Base-by-base conservation (phyloP, 2,113 vertebrate species). In the Colinus virginianus region DNA sequence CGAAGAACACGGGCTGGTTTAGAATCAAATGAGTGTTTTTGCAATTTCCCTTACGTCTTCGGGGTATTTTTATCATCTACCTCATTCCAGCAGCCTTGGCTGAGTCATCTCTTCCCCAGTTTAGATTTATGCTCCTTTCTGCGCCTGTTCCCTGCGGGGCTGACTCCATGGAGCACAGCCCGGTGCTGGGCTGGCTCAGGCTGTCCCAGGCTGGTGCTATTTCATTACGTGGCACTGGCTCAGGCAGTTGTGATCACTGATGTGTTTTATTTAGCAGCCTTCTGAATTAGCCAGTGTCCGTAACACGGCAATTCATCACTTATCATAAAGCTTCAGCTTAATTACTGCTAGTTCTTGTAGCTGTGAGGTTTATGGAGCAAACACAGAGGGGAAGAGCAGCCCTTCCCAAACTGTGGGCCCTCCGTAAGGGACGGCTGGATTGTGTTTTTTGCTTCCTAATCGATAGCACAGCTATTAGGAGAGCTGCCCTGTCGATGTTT, bases 31-130 rank as follows among this genome's bases (percentile, higher is more conserved):
- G 22, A 45, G 84, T 68, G 89, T 28, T 78, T 83, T 17, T 70
- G 42, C 87, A 78, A 7, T 49, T 17, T 87, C 76, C 85, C 51
- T 94, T 88, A 40, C 53, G 69, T 83, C 91, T 94, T 70, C 49
- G 0, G 81, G 90, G 90, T 96, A 95, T 96, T 96, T 96, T 95
- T 96, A 80, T 95, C 91, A 3, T 14, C 78, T 89, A 88, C 82
- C 84, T 94, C 89, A 94, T 78, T 32, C 36, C 3, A 90, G 7
- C 76, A 15, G 94, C n/a, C 94, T 87, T 3, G 23, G 49, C 93
- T 96, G 94, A 96, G 78, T 95, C 95, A 93, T 94, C 91, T 6
- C 78, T 38, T 78, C 79, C 84, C 79, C 11, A 20, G 87, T 94
- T 92, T 86, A 80, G 93, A 85, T 93, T 91, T 63, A 3, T 92